Percentiles rank a stretch among this genome's conserved stretches.
Evolutionary conservation across 2,888 invertebrate genomes (phyloP).

Genomic region (Epirrhoe alternata): DNA sequence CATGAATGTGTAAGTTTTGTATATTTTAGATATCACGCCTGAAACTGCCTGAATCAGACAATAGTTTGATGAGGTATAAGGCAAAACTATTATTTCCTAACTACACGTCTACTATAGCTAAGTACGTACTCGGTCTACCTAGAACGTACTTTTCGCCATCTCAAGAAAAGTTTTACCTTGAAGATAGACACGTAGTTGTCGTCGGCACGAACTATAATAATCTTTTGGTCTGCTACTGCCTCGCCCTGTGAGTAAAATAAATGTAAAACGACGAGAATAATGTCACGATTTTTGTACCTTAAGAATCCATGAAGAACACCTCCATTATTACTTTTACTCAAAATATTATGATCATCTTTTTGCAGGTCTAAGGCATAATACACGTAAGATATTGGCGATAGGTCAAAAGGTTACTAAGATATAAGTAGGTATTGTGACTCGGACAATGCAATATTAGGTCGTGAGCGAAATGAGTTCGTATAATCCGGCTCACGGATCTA

Average conservation of each 20-base stretch:
- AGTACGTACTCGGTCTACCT: background rate
- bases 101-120: background rate
- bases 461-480: constrained; percentile 65
- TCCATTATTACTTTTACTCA: too few species aligned
- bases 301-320: too few species aligned
- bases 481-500: constrained; percentile 72
- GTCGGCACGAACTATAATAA: constrained; percentile 6
- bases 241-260: background rate
- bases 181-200: background rate
- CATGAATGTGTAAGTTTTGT: background rate
- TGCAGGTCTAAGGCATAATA: too few species aligned
- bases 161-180: background rate
- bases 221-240: background rate
- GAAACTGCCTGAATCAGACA: too few species aligned
- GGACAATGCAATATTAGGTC: constrained; percentile 62
- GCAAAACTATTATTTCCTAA: background rate
- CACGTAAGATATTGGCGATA: too few species aligned
- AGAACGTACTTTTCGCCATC: background rate
- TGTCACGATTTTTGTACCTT: too few species aligned
- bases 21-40: too few species aligned
- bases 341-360: too few species aligned
- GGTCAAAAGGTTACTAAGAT: background rate
- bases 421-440: constrained; percentile 36
- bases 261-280: background rate
- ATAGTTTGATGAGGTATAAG: too few species aligned